Base-by-base conservation (phyloP, 2,888 invertebrate genomes). In the Synergus gifuensis region DNA sequence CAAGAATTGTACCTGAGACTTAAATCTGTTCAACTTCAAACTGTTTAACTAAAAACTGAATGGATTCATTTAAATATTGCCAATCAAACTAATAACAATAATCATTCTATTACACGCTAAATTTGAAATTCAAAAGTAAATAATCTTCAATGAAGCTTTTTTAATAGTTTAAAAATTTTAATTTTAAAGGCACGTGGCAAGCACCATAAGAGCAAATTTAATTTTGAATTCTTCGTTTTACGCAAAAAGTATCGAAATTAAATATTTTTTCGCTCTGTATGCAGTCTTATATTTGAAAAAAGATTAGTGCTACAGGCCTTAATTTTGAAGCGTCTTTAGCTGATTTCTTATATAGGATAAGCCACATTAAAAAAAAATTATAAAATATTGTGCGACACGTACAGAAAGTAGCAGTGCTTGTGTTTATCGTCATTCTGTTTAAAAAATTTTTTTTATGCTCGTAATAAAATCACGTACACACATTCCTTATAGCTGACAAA, bases 321-420 rank as follows among this genome's bases (percentile, higher is more conserved):
- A n/a, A n/a, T n/a, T n/a, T n/a, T n/a, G n/a, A n/a, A n/a, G n/a
- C n/a, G n/a, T n/a, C n/a, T n/a, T n/a, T n/a, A n/a, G n/a, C n/a
- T n/a, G n/a, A n/a, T n/a, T n/a, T n/a, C n/a, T n/a, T n/a, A n/a
- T n/a, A n/a, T n/a, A n/a, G n/a, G n/a, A n/a, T n/a, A n/a, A n/a
- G n/a, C n/a, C n/a, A n/a, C n/a, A n/a, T n/a, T n/a, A n/a, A n/a
- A n/a, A n/a, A n/a, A n/a, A n/a, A n/a, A n/a, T n/a, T 66, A 44
- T 1, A 14, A 67, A 18, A 67, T 44, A 67, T 44, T 85, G 87
- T 88, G 88, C 86, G 79, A 83, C 79, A 83, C 85, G 79, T 82
- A 83, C 85, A 87, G 84, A 80, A 88, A 87, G 87, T 84, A 86
- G 87, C 84, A 69, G 86, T 87, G 86, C 83, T 80, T 76, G 14